These are phyloP conservation scores for Nothoprocta pentlandii DNA, from an alignment of 2,113 vertebrate species.

Conservation along the genomic window DNA sequence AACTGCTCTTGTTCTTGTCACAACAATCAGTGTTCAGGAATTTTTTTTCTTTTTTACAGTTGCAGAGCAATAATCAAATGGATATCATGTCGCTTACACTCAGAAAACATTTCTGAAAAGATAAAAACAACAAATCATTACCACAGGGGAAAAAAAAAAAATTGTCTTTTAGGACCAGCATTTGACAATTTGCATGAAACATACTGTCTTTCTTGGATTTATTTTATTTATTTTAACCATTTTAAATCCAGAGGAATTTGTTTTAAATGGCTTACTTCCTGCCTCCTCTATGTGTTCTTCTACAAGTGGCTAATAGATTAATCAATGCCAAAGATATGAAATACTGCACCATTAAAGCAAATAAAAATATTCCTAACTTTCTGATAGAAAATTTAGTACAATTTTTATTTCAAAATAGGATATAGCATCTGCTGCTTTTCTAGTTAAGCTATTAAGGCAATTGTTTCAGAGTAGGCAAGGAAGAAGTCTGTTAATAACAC, in stretches of 20 bases:
- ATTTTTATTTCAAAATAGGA: accelerated
- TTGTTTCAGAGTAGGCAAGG: not conserved
- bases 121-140: not conserved
- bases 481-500: not conserved
- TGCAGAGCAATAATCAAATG: not conserved
- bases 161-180: not conserved
- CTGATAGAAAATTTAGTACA: not conserved
- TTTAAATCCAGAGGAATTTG: not conserved
- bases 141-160: not conserved
- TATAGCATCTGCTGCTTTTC: not conserved
- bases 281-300: not conserved
- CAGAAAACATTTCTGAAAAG: not conserved
- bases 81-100: not conserved
- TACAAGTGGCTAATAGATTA: accelerated
- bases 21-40: not conserved
- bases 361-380: not conserved
- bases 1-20: not conserved
- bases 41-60: too few relatives aligned
- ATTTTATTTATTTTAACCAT: not conserved
- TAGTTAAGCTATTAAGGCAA: not conserved
- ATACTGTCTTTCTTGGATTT: not conserved
- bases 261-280: not conserved
- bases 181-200: not conserved
- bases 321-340: not conserved
- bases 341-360: accelerated